A percentile compares a stretch with the other conserved stretches of the same genome.
These are phyloP conservation scores for Phrynocephalus forsythii DNA, from an alignment of 2,797 vertebrate species.

Conservation along the genomic window DNA sequence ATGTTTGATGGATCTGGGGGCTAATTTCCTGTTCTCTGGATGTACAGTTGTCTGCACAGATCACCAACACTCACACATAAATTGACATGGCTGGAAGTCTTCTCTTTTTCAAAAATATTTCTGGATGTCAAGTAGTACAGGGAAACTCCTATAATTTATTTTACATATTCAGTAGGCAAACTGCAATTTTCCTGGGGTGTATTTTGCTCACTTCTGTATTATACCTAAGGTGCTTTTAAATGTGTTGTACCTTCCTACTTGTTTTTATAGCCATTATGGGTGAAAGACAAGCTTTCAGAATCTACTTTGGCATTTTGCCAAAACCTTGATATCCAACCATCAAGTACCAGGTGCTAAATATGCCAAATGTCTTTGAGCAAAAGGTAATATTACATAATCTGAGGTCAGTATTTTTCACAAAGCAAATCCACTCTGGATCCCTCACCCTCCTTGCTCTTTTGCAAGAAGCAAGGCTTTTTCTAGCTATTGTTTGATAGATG, in stretches of 20 bases:
- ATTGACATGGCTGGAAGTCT: too few species aligned
- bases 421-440: background rate
- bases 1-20: too few species aligned
- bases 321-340: background rate
- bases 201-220: background rate
- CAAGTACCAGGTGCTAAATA: background rate
- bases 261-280: background rate
- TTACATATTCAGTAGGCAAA: too few species aligned
- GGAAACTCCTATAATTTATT: too few species aligned
- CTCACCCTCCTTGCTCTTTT: background rate
- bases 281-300: background rate
- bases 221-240: background rate
- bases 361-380: background rate
- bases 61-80: too few species aligned
- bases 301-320: background rate
- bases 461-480: background rate
- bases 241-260: background rate
- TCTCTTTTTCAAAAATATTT: too few species aligned
- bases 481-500: background rate
- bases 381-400: background rate
- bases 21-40: too few species aligned
- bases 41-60: too few species aligned
- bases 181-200: too few species aligned
- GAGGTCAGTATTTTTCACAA: background rate
- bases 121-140: too few species aligned